Conservation (phyloP, 2,113 vertebrate species). For the Menidia beryllina region DNA sequence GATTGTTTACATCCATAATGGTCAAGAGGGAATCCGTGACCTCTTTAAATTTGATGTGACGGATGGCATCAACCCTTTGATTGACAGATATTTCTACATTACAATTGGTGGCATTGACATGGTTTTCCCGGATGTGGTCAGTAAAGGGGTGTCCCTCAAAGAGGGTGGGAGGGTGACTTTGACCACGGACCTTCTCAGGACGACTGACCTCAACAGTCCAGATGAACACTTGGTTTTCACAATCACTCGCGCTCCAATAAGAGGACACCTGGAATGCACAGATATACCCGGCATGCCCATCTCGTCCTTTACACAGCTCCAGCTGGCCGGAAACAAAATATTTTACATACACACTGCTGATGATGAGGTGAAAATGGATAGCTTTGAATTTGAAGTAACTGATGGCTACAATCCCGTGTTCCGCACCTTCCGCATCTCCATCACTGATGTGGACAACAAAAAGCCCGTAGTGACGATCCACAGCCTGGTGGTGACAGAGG, state of each 20-base stretch:
- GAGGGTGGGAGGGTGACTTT: constrained; percentile 93
- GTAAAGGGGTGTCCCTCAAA: constrained; percentile 93
- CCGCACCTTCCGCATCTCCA: constrained; percentile 94
- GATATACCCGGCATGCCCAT: constrained; percentile 88
- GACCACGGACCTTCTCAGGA: constrained; percentile 96
- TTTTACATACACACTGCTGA: constrained; percentile 95
- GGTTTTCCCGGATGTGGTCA: constrained; percentile 94
- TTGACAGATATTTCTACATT: constrained; percentile 96
- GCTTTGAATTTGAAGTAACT: constrained; percentile 96
- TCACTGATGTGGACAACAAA: constrained; percentile 95
- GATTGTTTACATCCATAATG: constrained; percentile 89
- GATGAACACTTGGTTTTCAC: constrained; percentile 95
- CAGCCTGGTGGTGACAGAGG: constrained; percentile 86
- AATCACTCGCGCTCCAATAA: constrained; percentile 89
- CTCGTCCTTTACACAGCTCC: constrained; percentile 92
- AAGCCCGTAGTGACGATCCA: constrained; percentile 92
- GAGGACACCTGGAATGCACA: constrained; percentile 94
- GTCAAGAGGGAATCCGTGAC: constrained; percentile 90
- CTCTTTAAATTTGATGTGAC: constrained; percentile 97
- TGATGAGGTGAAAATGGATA: constrained; percentile 96
- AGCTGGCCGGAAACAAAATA: constrained; percentile 94
- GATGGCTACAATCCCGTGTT: constrained; percentile 95
- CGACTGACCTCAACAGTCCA: constrained; percentile 94
- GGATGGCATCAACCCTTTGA: constrained; percentile 92
- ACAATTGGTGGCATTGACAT: constrained; percentile 90